Conservation (phyloP, 2,888 invertebrate genomes). For the Meta bourneti region DNA sequence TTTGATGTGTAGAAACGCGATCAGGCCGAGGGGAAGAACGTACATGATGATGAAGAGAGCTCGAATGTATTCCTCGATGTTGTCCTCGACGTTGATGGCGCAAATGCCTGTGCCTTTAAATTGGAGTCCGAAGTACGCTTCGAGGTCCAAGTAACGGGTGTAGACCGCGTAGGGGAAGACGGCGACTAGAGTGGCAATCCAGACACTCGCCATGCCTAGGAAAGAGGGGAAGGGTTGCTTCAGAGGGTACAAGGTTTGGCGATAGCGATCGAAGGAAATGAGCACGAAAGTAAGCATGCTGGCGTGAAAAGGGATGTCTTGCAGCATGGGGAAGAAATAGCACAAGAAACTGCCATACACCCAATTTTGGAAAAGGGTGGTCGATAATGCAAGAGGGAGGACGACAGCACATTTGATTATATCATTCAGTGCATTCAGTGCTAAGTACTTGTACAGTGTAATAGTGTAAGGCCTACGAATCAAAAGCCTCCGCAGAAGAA, state of each 20-base stretch:
- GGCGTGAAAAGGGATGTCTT: conserved; percentile 87
- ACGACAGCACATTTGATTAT: conserved; percentile 86
- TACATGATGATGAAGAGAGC: conserved; percentile 84
- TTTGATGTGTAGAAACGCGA: conserved; percentile 86
- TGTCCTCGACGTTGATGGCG: conserved; percentile 85
- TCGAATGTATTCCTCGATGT: conserved; percentile 86
- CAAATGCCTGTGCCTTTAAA: conserved; percentile 85
- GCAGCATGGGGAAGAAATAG: conserved; percentile 87
- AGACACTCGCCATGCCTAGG: conserved; percentile 86
- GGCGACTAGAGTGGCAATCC: conserved; percentile 87
- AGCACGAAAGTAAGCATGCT: conserved; percentile 86
- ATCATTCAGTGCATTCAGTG: conserved; percentile 86
- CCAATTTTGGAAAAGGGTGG: conserved; percentile 87
- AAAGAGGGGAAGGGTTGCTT: conserved; percentile 85
- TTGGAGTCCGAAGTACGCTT: conserved; percentile 82
- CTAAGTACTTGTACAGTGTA: conserved; percentile 82
- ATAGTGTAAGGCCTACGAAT: conserved; percentile 82
- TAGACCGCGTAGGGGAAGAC: conserved; percentile 88
- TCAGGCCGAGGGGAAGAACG: conserved; percentile 84
- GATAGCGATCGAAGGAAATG: conserved; percentile 86
- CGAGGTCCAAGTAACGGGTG: conserved; percentile 87
- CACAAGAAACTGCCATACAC: conserved; percentile 87
- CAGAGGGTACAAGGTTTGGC: conserved; percentile 85
- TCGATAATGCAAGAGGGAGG: conserved; percentile 86
- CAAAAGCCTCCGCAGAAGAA: conserved; percentile 82